Base-by-base conservation (phyloP, 2,888 invertebrate genomes). In the Mongoloraphidia duomilia region DNA sequence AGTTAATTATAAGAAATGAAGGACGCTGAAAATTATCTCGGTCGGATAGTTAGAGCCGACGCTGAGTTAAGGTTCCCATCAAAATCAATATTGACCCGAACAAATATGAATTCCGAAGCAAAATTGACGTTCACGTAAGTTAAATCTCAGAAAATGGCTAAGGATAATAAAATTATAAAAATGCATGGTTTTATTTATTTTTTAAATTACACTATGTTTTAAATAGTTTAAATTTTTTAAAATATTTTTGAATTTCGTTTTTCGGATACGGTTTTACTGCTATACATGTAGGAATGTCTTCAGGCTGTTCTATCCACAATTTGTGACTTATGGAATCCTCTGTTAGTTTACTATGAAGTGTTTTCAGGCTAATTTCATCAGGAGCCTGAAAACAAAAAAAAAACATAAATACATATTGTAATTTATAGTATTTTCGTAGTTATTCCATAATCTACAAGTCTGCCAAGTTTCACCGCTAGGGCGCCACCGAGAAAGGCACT, bases 271-370 rank as follows among this genome's bases (percentile, higher is more conserved):
- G 96, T 66, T 95, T 95, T 2, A 87, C 71, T 9, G 90, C 96
- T 56, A 98, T 71, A 66, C 96, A 96, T 0, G 97, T 96, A 14
- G 94, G 83, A 63, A 91, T 84, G 65, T 95, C 87, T 71, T 98
- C 97, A 11, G 96, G 96, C 63, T 95, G 93, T 68, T 97, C 96
- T 50, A 90, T 84, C 96, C 96, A 97, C 44, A 96, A 63, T 67
- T 94, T 95, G 66, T 94, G 87, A 55, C 79, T 77, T 53, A 97
- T 79, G 17, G 77, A 75, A 58, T 82, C 79, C 59, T 81, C 79
- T 52, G 74, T 74, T 52, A 98, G 68, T 60, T 77, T 80, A 48
- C 76, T 75, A 51, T 81, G 76, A 33, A 95, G 65, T 57, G 77
- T 75, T 40, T 70, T 68, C 48, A 97, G 66, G 50, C 80, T 75